phyloP scores from a whole-genome alignment of 2,888 invertebrate species.

The Melitaea athalia region DNA sequence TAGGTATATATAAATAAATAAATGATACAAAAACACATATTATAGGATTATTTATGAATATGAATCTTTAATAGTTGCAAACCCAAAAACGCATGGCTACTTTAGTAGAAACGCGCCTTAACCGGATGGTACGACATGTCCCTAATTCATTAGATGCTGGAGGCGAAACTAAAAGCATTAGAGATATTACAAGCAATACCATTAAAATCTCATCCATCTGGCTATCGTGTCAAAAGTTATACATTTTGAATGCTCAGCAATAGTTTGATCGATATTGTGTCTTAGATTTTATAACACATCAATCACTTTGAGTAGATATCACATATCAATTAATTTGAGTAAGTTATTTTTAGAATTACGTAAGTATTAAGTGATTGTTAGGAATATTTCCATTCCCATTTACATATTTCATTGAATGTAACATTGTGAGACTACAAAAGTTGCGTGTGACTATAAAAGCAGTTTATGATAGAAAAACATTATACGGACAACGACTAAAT shows the following conservation, averaged over 20 bases:
- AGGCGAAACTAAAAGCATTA: constrained; percentile 62
- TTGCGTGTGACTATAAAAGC: too few relatives aligned
- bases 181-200: constrained; percentile 62
- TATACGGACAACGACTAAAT: too few relatives aligned
- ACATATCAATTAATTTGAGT: too few relatives aligned
- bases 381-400: too few relatives aligned
- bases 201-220: constrained; percentile 65
- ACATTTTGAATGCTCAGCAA: constrained; percentile 3
- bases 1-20: too few relatives aligned
- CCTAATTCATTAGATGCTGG: constrained; percentile 55
- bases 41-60: too few relatives aligned
- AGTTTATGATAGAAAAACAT: too few relatives aligned
- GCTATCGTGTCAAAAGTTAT: constrained; percentile 41
- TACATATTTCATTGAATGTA: too few relatives aligned
- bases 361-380: too few relatives aligned
- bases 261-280: background rate
- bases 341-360: too few relatives aligned
- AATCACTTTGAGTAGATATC: background rate
- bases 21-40: too few relatives aligned
- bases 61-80: background rate
- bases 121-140: constrained; percentile 37
- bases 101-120: constrained; percentile 22
- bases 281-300: background rate
- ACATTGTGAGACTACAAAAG: too few relatives aligned
- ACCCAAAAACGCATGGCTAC: constrained; percentile 17